Percentiles rank a stretch among this genome's conserved stretches.
Conservation (phyloP, 2,888 invertebrate species). For the Limnephilus auricula region DNA sequence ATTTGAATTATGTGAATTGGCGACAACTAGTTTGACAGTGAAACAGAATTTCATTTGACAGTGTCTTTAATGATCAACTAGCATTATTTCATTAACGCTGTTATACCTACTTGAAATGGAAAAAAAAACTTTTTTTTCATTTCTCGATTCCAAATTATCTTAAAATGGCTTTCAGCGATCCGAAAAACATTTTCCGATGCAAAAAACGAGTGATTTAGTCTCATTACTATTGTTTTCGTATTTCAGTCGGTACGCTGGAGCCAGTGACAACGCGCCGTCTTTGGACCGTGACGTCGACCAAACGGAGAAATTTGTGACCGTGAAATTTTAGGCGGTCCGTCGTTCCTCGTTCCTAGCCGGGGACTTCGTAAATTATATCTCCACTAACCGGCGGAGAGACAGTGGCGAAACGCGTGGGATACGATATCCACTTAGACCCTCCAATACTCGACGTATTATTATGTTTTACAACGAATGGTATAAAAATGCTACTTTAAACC, state of each 20-base stretch:
- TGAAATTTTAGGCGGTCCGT: conserved; percentile 56
- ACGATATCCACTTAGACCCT: neutral
- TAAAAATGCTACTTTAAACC: neutral
- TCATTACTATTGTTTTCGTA: conserved; percentile 36
- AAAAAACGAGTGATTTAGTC: conserved; percentile 19
- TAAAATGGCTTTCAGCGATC: conserved; percentile 14
- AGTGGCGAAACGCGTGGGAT: neutral
- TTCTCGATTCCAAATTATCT: neutral
- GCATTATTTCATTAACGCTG: neutral
- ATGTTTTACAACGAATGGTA: neutral
- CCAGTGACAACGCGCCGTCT: conserved; percentile 42
- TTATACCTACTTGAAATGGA: neutral
- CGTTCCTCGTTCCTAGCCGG: neutral
- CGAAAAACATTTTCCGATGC: conserved; percentile 29
- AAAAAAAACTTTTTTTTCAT: neutral
- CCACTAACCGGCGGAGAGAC: neutral
- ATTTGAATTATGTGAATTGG: no score
- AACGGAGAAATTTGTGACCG: conserved; percentile 63
- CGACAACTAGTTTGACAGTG: neutral
- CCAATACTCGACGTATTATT: neutral
- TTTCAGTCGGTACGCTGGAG: conserved; percentile 19
- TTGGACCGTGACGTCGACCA: conserved; percentile 58
- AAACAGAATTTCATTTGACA: neutral
- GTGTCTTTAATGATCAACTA: neutral
- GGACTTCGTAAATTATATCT: conserved; percentile 17